Percentiles rank a stretch among this genome's conserved stretches.
phyloP scores from a whole-genome alignment of 2,888 invertebrate species.

The Pristionchus entomophagus region DNA sequence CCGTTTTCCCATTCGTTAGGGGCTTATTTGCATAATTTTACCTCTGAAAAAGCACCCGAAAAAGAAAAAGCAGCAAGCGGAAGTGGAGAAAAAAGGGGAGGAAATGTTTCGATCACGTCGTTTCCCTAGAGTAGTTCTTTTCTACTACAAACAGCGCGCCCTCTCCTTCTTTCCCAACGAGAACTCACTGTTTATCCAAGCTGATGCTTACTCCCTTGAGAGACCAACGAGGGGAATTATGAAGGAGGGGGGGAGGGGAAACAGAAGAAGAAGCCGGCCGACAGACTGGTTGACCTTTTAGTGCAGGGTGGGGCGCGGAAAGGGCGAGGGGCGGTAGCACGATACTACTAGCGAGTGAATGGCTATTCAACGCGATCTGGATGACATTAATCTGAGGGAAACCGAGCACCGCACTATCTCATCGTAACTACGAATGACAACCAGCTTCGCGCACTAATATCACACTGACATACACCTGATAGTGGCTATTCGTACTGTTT shows the following conservation, averaged over 20 bases:
- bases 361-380: neutral
- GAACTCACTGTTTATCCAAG: constrained; percentile 26
- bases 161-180: neutral
- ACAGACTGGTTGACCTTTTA: neutral
- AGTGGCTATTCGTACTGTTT: too few relatives aligned
- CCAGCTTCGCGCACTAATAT: too few relatives aligned
- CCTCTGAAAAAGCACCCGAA: too few relatives aligned
- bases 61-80: neutral
- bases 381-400: constrained; percentile 11
- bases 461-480: too few relatives aligned
- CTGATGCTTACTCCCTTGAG: constrained; percentile 34
- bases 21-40: too few relatives aligned
- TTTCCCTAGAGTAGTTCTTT: too few relatives aligned
- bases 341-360: neutral
- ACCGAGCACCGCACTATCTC: neutral
- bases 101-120: neutral
- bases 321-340: neutral
- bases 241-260: neutral
- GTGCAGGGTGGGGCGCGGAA: neutral
- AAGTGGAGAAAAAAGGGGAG: neutral
- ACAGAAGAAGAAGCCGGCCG: neutral
- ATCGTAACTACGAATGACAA: neutral
- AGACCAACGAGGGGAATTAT: neutral
- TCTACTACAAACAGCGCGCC: constrained; percentile 1
- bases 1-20: too few relatives aligned